Evolutionary conservation across 2,113 vertebrate species (phyloP), one percentile per base, ranked within the genome.

Genomic region (Saguinus imperator): DNA sequence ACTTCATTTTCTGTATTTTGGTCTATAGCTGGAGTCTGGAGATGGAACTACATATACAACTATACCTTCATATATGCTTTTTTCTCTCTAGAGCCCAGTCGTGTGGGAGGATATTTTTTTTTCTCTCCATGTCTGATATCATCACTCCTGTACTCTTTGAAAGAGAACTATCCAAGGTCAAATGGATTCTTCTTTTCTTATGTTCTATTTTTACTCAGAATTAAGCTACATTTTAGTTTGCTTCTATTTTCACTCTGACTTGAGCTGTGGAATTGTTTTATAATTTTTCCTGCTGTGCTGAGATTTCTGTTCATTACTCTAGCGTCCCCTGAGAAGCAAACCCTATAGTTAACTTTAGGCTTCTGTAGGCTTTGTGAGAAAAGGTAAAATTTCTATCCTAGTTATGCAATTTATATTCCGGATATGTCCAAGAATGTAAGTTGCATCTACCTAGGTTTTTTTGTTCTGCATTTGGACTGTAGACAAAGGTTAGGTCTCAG

Each of bases 151-250:
- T 72, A 35, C 68, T 94, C 1, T 95, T 89, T 66, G 75, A 68
- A 96, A 95, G 75, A 87, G 18, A 55, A 37, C 85, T 27, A 92
- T 92, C 93, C 48, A n/a, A 55, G 37, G 45, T 77, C 87, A 94
- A 43, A 70, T 94, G 61, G 40, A 40, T 55, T 96, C 75, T 94
- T 95, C 79, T 94, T 70, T 17, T 76, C 66, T 87, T 87, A 48
- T 86, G 43, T 17, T 79, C 57, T 32, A 45, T 73, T 94, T 87
- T 87, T 92, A 90, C 81, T 81, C 68, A 89, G 37, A 85, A 91
- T 93, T 90, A 93, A 87, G 57, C 61, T 57, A 84, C 37, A 40
- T 94, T 85, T 92, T 87, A 73, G 45, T 29, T 87, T 91, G 70
- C 40, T 91, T 87, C 58, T 89, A 0, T 61, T 93, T 87, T 73